Conservation (phyloP, 2,797 vertebrate genomes). For the Tiaroga cobitis region DNA sequence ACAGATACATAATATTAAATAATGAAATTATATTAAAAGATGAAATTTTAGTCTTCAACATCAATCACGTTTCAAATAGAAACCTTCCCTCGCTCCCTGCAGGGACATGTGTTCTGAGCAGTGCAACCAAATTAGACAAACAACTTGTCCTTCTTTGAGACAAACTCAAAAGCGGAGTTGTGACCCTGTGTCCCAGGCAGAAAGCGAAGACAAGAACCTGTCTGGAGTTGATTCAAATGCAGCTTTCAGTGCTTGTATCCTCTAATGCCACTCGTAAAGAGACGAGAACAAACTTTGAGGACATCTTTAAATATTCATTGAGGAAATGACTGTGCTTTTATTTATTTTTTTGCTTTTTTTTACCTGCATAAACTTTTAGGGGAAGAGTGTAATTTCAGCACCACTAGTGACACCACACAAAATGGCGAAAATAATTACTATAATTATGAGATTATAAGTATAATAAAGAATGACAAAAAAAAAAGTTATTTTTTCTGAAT, state of each 20-base stretch:
- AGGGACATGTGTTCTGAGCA: slow-evolving; percentile 16
- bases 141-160: slow-evolving; percentile 25
- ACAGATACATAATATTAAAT: too few species aligned
- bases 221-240: slow-evolving; percentile 36
- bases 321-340: slow-evolving; percentile 18
- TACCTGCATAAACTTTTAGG: background rate
- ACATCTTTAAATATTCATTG: slow-evolving; percentile 26
- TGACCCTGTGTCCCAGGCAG: background rate
- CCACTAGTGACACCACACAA: background rate
- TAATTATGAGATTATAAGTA: too few species aligned
- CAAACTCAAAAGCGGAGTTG: slow-evolving; percentile 1
- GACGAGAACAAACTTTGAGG: slow-evolving; percentile 15
- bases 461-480: too few species aligned
- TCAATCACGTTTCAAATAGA: background rate
- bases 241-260: background rate
- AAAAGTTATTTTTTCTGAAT: too few species aligned
- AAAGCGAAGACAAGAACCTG: slow-evolving; percentile 13
- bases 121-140: slow-evolving; percentile 10
- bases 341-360: background rate
- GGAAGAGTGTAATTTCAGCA: background rate
- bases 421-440: background rate
- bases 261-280: background rate
- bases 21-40: too few species aligned
- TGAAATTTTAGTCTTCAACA: background rate
- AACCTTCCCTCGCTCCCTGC: background rate